Conservation (phyloP, 2,113 vertebrate genomes). For the Genyomyrus donnyi region DNA sequence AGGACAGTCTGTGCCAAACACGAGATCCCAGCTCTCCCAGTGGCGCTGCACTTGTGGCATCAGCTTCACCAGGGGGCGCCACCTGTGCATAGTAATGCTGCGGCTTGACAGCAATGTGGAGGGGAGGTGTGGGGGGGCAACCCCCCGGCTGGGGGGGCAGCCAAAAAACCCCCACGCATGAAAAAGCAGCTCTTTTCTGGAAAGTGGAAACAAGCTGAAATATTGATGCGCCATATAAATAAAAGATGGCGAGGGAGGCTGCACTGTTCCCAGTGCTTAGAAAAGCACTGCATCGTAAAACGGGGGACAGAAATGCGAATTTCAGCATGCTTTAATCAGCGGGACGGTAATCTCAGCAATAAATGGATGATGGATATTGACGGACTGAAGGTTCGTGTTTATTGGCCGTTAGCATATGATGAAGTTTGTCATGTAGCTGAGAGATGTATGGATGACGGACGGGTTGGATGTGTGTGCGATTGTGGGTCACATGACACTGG, state of each 20-base stretch:
- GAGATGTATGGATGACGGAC: background rate
- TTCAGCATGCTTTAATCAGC: background rate
- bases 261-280: background rate
- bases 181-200: background rate
- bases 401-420: background rate
- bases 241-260: background rate
- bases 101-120: background rate
- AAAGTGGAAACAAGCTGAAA: constrained; percentile 5
- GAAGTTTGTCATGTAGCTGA: background rate
- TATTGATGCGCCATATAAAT: constrained; percentile 1
- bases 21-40: background rate
- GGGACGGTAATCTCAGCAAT: background rate
- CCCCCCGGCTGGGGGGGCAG: background rate
- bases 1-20: background rate
- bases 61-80: background rate
- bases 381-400: background rate
- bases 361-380: background rate
- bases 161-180: background rate
- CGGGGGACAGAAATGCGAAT: background rate
- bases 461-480: background rate
- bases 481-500: background rate
- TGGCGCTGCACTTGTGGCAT: background rate
- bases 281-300: background rate
- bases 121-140: too few species aligned
- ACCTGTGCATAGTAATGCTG: background rate